Conservation (phyloP, 2,888 invertebrate species). For the Ochropacha duplaris region DNA sequence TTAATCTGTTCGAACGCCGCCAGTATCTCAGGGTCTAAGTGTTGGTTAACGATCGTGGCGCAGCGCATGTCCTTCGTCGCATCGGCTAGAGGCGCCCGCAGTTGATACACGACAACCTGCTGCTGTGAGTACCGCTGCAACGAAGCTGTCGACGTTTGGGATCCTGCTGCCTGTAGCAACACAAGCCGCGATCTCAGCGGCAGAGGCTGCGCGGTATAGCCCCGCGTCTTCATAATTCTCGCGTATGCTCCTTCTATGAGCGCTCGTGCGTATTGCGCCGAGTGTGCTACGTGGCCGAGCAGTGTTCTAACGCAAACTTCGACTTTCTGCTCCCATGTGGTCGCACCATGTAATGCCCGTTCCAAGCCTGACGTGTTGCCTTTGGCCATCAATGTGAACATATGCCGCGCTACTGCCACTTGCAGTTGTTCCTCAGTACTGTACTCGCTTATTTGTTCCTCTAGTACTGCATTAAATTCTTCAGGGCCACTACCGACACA, state of each 20-base stretch:
- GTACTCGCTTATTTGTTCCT: slow-evolving; percentile 24
- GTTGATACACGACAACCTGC: slow-evolving; percentile 33
- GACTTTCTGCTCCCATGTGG: slow-evolving; percentile 27
- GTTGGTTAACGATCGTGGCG: slow-evolving; percentile 45
- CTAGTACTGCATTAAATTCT: slow-evolving; percentile 28
- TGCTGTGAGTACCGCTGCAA: slow-evolving; percentile 35
- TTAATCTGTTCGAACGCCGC: slow-evolving; percentile 42
- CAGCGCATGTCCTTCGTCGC: slow-evolving; percentile 41
- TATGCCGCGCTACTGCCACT: slow-evolving; percentile 30
- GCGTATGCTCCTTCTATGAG: slow-evolving; percentile 44
- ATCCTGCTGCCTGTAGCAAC: slow-evolving; percentile 27
- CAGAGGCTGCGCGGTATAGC: slow-evolving; percentile 19
- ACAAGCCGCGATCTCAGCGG: slow-evolving; percentile 40
- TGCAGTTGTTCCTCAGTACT: slow-evolving; percentile 32
- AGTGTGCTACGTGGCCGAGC: slow-evolving; percentile 46
- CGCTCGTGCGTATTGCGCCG: slow-evolving; percentile 51
- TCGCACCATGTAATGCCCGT: slow-evolving; percentile 5
- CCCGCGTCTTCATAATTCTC: slow-evolving; percentile 29
- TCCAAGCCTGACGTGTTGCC: slow-evolving; percentile 12
- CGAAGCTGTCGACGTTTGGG: not conserved
- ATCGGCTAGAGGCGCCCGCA: slow-evolving; percentile 37
- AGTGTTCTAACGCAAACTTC: slow-evolving; percentile 34
- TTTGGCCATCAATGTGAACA: slow-evolving; percentile 28
- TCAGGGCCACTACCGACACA: slow-evolving; percentile 46
- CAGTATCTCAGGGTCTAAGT: slow-evolving; percentile 38